Percentiles rank a stretch among this genome's conserved stretches.
phyloP scores from a whole-genome alignment of 2,113 vertebrate genomes.

The Lasiurus borealis region DNA sequence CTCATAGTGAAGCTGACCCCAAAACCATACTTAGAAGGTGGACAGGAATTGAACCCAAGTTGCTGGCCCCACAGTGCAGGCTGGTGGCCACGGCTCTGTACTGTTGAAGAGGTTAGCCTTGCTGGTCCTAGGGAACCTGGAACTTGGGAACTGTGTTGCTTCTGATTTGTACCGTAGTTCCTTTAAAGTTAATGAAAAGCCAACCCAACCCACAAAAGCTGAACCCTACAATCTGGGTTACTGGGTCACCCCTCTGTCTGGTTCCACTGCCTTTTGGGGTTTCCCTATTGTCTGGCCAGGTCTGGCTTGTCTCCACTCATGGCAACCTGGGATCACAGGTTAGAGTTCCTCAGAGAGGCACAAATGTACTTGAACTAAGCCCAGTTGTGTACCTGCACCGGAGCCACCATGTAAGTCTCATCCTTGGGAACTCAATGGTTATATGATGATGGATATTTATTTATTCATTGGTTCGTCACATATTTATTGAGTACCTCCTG shows the following conservation, averaged over 20 bases:
- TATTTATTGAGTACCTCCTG: not conserved
- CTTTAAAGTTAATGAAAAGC: constrained; percentile 42
- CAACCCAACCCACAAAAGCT: fast-evolving
- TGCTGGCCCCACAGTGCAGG: not conserved
- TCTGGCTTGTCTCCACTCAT: constrained; percentile 10
- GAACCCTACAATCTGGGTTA: constrained; percentile 33
- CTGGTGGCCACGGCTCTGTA: not conserved
- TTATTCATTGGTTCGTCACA: not conserved
- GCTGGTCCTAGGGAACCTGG: not conserved
- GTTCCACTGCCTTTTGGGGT: constrained; percentile 30
- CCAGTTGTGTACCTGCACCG: fast-evolving
- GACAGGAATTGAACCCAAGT: not conserved
- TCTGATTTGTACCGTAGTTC: not conserved
- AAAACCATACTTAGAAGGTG: not conserved
- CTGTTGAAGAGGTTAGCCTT: not conserved
- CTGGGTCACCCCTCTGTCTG: not conserved
- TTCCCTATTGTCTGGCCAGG: constrained; percentile 37
- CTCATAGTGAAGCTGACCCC: not conserved
- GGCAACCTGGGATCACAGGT: not conserved
- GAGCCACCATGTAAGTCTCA: not conserved
- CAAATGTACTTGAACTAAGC: not conserved
- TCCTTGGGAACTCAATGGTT: not conserved
- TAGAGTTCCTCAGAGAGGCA: not conserved
- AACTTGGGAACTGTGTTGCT: not conserved
- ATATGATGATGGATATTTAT: not conserved